Percentiles rank a stretch among this genome's conserved stretches.
Conservation (phyloP, 2,888 invertebrate genomes). For the Trachelus tabidus region DNA sequence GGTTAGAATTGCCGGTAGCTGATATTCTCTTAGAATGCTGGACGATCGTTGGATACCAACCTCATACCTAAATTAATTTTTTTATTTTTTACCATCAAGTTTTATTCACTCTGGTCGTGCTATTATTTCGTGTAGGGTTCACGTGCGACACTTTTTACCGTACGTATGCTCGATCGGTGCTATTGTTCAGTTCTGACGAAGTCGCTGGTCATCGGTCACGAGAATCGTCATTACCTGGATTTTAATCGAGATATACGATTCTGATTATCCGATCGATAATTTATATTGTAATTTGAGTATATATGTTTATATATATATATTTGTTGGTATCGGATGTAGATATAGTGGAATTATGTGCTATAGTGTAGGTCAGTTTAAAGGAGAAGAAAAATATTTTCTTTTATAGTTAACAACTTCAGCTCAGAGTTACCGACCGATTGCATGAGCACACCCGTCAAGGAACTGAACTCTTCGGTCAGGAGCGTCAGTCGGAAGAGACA, state of each 20-base stretch:
- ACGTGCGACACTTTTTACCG: neutral
- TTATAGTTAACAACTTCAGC: slow-evolving; percentile 54
- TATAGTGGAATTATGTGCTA: neutral
- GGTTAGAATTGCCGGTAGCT: neutral
- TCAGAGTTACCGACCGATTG: slow-evolving; percentile 52
- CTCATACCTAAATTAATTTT: too few relatives aligned
- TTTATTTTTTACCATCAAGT: too few relatives aligned
- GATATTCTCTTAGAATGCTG: too few relatives aligned
- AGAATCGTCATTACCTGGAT: neutral
- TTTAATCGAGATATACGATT: neutral
- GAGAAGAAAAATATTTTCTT: neutral
- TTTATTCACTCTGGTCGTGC: too few relatives aligned
- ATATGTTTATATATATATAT: neutral
- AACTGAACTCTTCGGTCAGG: slow-evolving; percentile 40
- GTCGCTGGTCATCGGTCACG: neutral
- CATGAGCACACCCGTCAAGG: slow-evolving; percentile 45
- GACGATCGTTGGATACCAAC: too few relatives aligned
- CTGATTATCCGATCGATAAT: neutral
- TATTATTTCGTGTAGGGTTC: neutral
- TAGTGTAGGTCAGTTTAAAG: neutral
- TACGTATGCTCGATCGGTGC: slow-evolving; percentile 3
- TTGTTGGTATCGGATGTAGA: neutral
- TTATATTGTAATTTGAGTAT: neutral
- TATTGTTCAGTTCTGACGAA: slow-evolving; percentile 16
- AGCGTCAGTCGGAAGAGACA: slow-evolving; percentile 34